Conservation (phyloP, 2,113 vertebrate species). For the Chelonoidis abingdonii region DNA sequence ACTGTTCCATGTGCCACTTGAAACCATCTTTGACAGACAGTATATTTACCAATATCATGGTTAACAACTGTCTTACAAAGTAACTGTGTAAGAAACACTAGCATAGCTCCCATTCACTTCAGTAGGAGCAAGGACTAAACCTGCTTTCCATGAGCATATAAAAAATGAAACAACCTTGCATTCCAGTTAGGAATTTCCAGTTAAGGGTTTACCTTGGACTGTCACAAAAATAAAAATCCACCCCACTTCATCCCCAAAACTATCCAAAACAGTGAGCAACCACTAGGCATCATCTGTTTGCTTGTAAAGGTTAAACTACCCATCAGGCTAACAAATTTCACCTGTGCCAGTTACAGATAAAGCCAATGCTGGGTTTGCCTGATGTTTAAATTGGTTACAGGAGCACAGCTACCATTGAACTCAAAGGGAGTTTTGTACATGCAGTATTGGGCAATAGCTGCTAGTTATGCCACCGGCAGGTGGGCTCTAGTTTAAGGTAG, state of each 20-base stretch:
- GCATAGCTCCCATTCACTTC: neutral
- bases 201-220: neutral
- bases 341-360: neutral
- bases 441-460: too few relatives aligned
- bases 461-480: neutral
- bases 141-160: neutral
- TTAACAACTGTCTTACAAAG: neutral
- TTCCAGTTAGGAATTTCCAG: neutral
- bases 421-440: too few relatives aligned
- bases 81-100: neutral
- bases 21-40: neutral
- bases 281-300: neutral
- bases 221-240: neutral
- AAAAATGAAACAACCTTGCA: neutral
- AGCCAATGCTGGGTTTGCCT: neutral
- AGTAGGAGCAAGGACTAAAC: neutral
- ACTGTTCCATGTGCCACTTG: neutral
- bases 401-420: too few relatives aligned
- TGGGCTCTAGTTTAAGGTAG: neutral
- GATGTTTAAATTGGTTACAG: neutral
- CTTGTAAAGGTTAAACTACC: too few relatives aligned
- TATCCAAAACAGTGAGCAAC: neutral
- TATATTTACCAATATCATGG: neutral
- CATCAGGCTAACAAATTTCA: neutral
- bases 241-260: neutral